These are phyloP conservation scores for Dryobotodes eremita DNA, from an alignment of 2,888 invertebrate species.

Conservation along the genomic window DNA sequence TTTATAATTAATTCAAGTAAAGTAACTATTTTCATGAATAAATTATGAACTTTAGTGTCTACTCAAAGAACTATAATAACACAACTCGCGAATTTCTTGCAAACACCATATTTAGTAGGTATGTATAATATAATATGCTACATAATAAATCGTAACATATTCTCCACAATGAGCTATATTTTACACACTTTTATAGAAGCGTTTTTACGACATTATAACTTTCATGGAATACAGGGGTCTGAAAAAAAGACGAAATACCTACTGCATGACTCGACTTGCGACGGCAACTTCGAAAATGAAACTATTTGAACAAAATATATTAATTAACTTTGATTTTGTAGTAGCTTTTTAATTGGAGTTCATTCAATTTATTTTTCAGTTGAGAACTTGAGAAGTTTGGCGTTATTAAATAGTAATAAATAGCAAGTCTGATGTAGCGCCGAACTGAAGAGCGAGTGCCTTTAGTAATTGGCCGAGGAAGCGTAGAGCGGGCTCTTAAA, in stretches of 20 bases:
- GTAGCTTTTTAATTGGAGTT: slow-evolving; percentile 23
- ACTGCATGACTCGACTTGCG: not conserved
- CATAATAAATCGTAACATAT: slow-evolving; percentile 56
- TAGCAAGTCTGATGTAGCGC: slow-evolving; percentile 18
- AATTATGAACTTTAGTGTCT: slow-evolving; percentile 1
- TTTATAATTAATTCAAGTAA: slow-evolving; percentile 42
- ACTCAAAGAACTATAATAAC: not conserved
- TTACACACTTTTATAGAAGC: slow-evolving; percentile 48
- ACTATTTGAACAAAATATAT: slow-evolving; percentile 22
- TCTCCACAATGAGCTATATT: slow-evolving; percentile 54
- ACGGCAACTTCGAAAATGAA: not conserved
- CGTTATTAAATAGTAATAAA: slow-evolving; percentile 54
- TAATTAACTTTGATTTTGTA: slow-evolving; percentile 29
- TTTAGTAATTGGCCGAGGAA: slow-evolving; percentile 31
- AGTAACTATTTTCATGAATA: slow-evolving; percentile 27
- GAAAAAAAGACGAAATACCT: slow-evolving; percentile 12
- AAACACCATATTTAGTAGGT: slow-evolving; percentile 30
- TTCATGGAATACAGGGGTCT: slow-evolving; percentile 37
- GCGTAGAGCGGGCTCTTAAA: slow-evolving; percentile 19
- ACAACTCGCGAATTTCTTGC: slow-evolving; percentile 3
- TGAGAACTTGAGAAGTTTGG: not conserved
- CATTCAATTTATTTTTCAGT: slow-evolving; percentile 40
- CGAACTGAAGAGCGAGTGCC: slow-evolving; percentile 3
- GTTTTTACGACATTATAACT: slow-evolving; percentile 60
- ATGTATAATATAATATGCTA: slow-evolving; percentile 38